Evolutionary conservation across 2,888 invertebrate species (phyloP), one percentile per base, ranked within the genome.

Genomic region (Xestia ashworthii): DNA sequence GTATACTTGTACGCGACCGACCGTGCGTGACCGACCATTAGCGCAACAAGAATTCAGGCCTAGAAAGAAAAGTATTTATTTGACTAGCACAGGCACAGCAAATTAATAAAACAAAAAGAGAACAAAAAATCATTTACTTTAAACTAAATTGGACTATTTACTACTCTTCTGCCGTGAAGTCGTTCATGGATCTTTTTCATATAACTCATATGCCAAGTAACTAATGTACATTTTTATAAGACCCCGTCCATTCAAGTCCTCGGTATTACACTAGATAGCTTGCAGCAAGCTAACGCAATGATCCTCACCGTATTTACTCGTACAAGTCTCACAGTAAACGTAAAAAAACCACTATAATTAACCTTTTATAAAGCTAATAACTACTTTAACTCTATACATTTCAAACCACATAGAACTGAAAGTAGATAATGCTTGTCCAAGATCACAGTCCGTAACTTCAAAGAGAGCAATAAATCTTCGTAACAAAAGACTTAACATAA

Each of bases 401-500:
- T 75, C 12, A 73, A 75, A 75, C 66, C 67, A 68, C 71, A 64
- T 41, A 48, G 38, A 67, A 67, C 67, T 16, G 64, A 73, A 73
- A 82, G 64, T 60, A 75, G 82, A 78, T 67, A 75, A 85, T 75
- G 71, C 85, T 75, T 74, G 84, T 78, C 78, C 86, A 82, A 75
- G 86, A 82, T 84, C 82, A 84, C 60, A 76, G 79, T 68, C 82
- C 74, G 74, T 80, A 82, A 87, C 86, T 86, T 87, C 84, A 87
- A 87, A 84, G 83, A 74, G 80, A 86, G 76, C 76, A 71, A 87
- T 87, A 86, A 87, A 86, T 87, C 87, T 86, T 84, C 67, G 86
- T 86, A 87, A 87, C 87, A 84, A 82, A 80, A 78, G 86, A 80
- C 86, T 86, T 87, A 86, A 87, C 86, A 77, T 87, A 87, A 87